A percentile compares a stretch with the other conserved stretches of the same genome.
phyloP scores from a whole-genome alignment of 2,113 vertebrate species.

The Sander lucioperca region DNA sequence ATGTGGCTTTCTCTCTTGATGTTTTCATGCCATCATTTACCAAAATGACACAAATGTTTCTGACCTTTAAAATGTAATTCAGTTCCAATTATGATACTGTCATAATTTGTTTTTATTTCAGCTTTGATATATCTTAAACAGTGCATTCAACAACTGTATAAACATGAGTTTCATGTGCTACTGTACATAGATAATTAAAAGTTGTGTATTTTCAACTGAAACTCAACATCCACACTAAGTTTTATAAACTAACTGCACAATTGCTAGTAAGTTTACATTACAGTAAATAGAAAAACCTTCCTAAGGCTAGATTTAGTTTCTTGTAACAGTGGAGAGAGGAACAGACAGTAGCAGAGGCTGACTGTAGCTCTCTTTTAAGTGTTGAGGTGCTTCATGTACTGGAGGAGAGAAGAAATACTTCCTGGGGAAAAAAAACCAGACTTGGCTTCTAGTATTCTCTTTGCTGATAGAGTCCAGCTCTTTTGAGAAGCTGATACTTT shows the following conservation, averaged over 20 bases:
- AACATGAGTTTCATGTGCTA: no score
- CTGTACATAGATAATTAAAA: no score
- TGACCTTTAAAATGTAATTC: background rate
- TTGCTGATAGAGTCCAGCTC: slow-evolving; percentile 39
- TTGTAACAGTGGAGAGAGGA: slow-evolving; percentile 12
- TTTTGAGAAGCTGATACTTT: slow-evolving; percentile 35
- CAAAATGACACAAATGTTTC: background rate
- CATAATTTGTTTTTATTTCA: background rate
- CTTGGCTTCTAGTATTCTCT: slow-evolving; percentile 49
- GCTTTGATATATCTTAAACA: no score
- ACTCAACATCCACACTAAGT: background rate
- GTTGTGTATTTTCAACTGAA: no score
- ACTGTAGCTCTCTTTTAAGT: slow-evolving; percentile 46
- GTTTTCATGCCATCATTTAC: background rate
- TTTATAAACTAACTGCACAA: background rate
- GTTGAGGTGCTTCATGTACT: slow-evolving; percentile 25
- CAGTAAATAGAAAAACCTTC: background rate
- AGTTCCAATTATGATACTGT: background rate
- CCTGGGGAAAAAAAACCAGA: background rate
- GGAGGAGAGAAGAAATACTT: slow-evolving; percentile 29
- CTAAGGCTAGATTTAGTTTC: background rate
- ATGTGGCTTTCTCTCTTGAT: background rate
- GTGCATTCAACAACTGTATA: no score
- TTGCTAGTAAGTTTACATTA: background rate
- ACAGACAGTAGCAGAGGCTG: background rate